These are phyloP conservation scores for Littorina saxatilis DNA, from an alignment of 1,140 invertebrate species.

Conservation along the genomic window DNA sequence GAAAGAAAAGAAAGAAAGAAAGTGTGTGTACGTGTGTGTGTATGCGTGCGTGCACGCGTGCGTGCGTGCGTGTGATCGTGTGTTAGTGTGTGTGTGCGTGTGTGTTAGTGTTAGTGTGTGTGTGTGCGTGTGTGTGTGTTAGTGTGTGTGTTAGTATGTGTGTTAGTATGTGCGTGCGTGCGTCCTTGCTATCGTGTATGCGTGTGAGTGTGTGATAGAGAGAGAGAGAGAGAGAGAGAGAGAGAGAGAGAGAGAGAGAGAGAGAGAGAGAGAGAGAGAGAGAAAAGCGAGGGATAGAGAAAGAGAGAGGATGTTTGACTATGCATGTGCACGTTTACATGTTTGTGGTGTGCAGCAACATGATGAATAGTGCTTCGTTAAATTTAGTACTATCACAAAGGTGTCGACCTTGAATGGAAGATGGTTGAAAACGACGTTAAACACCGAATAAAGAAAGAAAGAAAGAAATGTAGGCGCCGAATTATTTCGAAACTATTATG, in stretches of 20 bases:
- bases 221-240: background rate
- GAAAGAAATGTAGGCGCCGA: no score
- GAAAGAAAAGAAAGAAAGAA: no score
- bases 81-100: background rate
- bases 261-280: background rate
- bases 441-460: no score
- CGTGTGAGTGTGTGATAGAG: background rate
- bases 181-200: background rate
- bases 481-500: no score
- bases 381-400: no score
- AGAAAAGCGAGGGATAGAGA: no score
- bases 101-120: conserved; percentile 15
- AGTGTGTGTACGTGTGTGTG: background rate
- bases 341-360: no score
- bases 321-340: background rate
- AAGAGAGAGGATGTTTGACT: background rate
- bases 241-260: background rate
- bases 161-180: conserved; percentile 4
- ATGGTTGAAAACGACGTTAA: no score
- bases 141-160: conserved; percentile 12
- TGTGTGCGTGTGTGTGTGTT: conserved; percentile 10
- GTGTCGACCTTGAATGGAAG: no score
- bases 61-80: background rate
- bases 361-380: no score
- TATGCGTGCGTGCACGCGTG: background rate